Base-by-base conservation (phyloP, 2,888 invertebrate genomes). In the Limenitis camilla region DNA sequence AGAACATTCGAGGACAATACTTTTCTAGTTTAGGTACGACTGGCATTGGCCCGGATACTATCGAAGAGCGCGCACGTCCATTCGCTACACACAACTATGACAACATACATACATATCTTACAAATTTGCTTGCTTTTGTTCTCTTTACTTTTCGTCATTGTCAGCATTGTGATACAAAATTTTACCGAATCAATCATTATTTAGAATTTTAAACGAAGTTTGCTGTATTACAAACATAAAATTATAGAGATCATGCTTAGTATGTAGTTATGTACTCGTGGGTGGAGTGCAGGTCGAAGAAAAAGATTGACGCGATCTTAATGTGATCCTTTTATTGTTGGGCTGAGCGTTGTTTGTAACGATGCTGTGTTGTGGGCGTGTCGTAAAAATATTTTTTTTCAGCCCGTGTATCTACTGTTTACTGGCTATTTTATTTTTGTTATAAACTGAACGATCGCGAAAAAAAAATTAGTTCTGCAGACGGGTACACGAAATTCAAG, bases 41-140 rank as follows among this genome's bases (percentile, higher is more conserved):
- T 84, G 86, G 83, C 86, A 86, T 86, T 87, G 86, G 86, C 84
- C 84, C 83, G 86, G 79, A 84, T 85, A 84, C 74, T 73, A 78
- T 62, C 80, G 78, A 81, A 75, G 81, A 78, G 78, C 74, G 78
- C 75, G 73, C 81, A 82, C 84, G 86, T 83, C 79, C 74, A 76
- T 64, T 73, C 65, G 66, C 67, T 61, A 60, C 66, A 46, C 49
- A 63, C 61, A 59, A 51, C 35, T 40, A 30, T 35, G 19, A 19
- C 19, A 19, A 19, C 19, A 19, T 19, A 19, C 19, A 19, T 19
- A 19, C 19, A 19, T 19, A 19, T 19, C 19, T 19, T 19, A 19
- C 19, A 19, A 19, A 19, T 38, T 29, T 36, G 36, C 30, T 33
- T 27, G 32, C 31, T 32, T 33, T 27, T 33, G 33, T 33, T 43